Percentiles rank a stretch among this genome's conserved stretches.
phyloP scores from a whole-genome alignment of 2,888 invertebrate genomes.

The Rapana venosa region DNA sequence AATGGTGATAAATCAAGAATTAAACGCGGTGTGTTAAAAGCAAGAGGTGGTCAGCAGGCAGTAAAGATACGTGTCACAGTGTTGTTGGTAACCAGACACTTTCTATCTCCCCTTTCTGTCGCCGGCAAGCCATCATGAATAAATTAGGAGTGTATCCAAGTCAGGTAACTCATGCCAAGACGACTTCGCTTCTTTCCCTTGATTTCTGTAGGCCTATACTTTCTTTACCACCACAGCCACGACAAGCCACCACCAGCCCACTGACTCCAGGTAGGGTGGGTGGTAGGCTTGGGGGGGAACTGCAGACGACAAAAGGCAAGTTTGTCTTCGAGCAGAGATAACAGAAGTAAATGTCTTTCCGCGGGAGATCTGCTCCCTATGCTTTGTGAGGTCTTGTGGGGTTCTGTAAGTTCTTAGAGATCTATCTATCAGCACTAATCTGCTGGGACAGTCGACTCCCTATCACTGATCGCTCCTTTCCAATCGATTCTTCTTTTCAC shows the following conservation, averaged over 20 bases:
- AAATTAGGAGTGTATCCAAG: conserved; percentile 26
- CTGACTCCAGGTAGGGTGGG: neutral
- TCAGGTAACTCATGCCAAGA: conserved; percentile 13
- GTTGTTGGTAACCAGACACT: conserved; percentile 36
- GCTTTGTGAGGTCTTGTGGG: neutral
- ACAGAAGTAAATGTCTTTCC: conserved; percentile 7
- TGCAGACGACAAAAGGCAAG: too few species aligned
- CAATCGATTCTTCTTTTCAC: neutral
- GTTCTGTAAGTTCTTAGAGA: neutral
- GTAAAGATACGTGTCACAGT: conserved; percentile 14
- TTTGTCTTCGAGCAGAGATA: neutral
- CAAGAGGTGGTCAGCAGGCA: neutral
- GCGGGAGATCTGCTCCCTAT: neutral
- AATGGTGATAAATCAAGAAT: conserved; percentile 13
- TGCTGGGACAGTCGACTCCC: neutral
- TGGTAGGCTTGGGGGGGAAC: neutral
- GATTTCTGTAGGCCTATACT: neutral
- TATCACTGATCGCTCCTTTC: neutral
- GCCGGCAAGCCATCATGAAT: conserved; percentile 28
- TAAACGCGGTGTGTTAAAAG: neutral
- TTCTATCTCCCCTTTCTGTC: conserved; percentile 21
- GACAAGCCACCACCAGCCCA: neutral
- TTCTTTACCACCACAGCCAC: too few species aligned
- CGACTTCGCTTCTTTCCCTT: neutral
- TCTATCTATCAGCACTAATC: too few species aligned